Base-by-base conservation (phyloP, 2,888 invertebrate species). In the Caenorhabditis sinica region DNA sequence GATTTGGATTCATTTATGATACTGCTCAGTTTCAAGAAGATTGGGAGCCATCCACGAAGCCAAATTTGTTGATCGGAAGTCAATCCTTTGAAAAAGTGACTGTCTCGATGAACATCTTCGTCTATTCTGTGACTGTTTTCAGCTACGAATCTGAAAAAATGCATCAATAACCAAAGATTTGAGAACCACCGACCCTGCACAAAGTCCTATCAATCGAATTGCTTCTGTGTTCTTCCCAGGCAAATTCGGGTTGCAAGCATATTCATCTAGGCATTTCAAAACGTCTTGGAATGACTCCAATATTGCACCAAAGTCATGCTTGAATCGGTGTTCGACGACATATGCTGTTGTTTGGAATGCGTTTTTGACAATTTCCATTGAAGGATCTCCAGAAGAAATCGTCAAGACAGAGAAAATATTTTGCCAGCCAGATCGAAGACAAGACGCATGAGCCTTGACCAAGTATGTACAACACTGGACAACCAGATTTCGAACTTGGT, bases 211-310 rank as follows among this genome's bases (percentile, higher is more conserved):
- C 65, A 99, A 94, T 17, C 97, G 95, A 92, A 99, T 99, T 0
- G 99, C 98, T 94, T 99, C 99, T 98, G 99, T 99, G 91, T 97
- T 97, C 3, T 97, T 97, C 93, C 99, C 99, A 0, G 98, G 97
- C 93, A 98, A 98, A 80, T 96, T 95, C 0, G 97, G 96, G 93
- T 99, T 99, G 92, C 99, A 99, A 2, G 99, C 98, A 93, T 99
- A 99, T 93, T 99, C 99, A 4, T 98, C 97, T 79, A 99, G 95
- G 94, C 99, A 98, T 94, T 98, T 99, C 5, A 99, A 97, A 25
- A 98, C 97, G 94, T 99, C 99, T 95, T 95, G 87, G 94, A 99
- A 99, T 65, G 98, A 98, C 94, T 99, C 98, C 68, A 99, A 96
- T 95, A 98, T 96, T 33, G 97, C 95, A 28, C 96, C 95, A 93